Conservation (phyloP, 2,888 invertebrate genomes). For the Drosophila crucigera region DNA sequence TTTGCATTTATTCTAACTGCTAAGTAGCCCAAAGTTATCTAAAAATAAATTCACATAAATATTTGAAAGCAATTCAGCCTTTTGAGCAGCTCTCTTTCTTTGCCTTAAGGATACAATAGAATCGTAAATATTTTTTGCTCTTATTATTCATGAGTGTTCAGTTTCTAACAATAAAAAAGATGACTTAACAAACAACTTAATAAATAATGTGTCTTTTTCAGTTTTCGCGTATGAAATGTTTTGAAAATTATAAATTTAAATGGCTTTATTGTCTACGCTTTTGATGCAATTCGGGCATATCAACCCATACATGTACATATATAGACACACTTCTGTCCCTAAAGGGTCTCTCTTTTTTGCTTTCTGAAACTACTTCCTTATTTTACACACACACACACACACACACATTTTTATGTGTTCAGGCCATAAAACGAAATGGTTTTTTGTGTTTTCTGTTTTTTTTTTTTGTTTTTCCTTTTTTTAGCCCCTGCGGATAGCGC, state of each 20-base stretch:
- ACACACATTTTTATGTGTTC: conserved; percentile 3
- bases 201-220: background rate
- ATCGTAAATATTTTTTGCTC: background rate
- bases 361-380: conserved; percentile 3
- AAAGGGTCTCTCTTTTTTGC: conserved; percentile 7
- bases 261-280: background rate
- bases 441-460: background rate
- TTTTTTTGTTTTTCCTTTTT: background rate
- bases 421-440: conserved; percentile 18
- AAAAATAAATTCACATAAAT: background rate
- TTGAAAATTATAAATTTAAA: conserved; percentile 4
- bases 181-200: background rate
- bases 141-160: background rate
- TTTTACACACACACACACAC: background rate
- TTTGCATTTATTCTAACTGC: background rate
- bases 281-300: background rate
- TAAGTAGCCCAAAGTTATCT: background rate
- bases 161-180: background rate
- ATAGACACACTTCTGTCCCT: background rate
- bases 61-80: background rate
- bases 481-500: background rate
- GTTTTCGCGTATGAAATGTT: background rate
- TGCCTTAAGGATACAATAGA: background rate
- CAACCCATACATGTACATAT: background rate
- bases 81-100: background rate